phyloP scores from a whole-genome alignment of 1,140 invertebrate species.

The Plutomurus gul region DNA sequence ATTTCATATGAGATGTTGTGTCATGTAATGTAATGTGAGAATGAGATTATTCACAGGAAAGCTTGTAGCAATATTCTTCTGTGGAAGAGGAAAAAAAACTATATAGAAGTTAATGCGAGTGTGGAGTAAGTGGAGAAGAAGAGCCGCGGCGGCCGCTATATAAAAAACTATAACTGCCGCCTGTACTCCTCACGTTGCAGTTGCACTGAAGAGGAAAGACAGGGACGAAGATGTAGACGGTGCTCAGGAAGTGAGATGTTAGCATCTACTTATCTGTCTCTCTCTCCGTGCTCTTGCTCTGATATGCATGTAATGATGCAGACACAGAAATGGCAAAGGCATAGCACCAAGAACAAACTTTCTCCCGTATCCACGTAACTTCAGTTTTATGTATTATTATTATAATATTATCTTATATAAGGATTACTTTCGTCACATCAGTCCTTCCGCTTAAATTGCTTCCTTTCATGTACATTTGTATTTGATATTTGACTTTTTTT shows the following conservation, averaged over 20 bases:
- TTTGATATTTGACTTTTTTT: not conserved
- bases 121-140: too few species aligned
- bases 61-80: too few species aligned
- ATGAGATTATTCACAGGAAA: too few species aligned
- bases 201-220: too few species aligned
- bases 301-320: slow-evolving; percentile 20
- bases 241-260: not conserved
- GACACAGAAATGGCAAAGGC: not conserved
- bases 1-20: too few species aligned
- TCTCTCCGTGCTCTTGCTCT: not conserved
- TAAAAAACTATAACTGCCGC: too few species aligned
- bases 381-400: not conserved
- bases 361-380: not conserved
- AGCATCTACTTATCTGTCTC: too few species aligned
- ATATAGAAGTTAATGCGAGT: too few species aligned
- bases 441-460: not conserved
- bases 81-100: too few species aligned
- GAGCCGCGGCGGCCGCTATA: too few species aligned
- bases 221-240: not conserved
- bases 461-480: not conserved
- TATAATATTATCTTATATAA: not conserved
- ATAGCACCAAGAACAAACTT: not conserved
- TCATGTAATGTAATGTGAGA: too few species aligned
- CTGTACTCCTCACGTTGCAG: too few species aligned
- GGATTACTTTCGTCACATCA: not conserved